phyloP scores from a whole-genome alignment of 2,797 vertebrate genomes.

The Schizothorax lantsangensis region DNA sequence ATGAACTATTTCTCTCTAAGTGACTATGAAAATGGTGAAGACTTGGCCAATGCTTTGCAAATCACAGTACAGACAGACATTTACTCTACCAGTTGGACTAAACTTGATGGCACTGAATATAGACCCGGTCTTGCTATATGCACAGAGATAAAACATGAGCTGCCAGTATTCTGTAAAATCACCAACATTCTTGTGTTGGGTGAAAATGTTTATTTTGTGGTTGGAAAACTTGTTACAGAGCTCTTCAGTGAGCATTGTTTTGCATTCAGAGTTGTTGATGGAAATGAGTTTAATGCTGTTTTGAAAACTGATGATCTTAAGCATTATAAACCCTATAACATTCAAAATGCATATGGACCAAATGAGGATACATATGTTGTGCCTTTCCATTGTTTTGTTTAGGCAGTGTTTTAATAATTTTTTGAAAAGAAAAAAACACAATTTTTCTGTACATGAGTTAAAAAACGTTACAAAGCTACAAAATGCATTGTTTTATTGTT shows the following conservation, averaged over 20 bases:
- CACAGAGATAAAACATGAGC: not conserved
- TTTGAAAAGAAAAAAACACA: too few relatives aligned
- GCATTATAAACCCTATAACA: not conserved
- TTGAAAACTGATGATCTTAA: not conserved
- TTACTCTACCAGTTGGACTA: not conserved
- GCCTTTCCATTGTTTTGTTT: not conserved
- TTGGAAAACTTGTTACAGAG: not conserved
- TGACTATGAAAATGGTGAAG: not conserved
- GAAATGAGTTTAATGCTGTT: not conserved
- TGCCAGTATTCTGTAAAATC: not conserved
- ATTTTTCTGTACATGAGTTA: too few relatives aligned
- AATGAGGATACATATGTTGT: not conserved
- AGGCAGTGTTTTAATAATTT: too few relatives aligned
- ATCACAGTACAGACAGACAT: not conserved
- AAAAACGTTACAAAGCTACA: too few relatives aligned
- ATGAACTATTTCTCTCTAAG: not conserved
- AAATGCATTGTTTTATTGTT: not conserved
- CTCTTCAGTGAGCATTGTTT: not conserved
- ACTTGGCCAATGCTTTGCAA: not conserved
- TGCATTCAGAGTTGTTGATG: not conserved
- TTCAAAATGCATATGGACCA: not conserved
- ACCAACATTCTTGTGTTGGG: not conserved
- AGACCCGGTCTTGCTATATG: not conserved
- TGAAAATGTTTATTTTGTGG: not conserved
- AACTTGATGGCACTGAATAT: constrained; percentile 9